Percentiles rank a stretch among this genome's conserved stretches.
Evolutionary conservation across 2,888 invertebrate species (phyloP).

Genomic region (Anticlea derivata): DNA sequence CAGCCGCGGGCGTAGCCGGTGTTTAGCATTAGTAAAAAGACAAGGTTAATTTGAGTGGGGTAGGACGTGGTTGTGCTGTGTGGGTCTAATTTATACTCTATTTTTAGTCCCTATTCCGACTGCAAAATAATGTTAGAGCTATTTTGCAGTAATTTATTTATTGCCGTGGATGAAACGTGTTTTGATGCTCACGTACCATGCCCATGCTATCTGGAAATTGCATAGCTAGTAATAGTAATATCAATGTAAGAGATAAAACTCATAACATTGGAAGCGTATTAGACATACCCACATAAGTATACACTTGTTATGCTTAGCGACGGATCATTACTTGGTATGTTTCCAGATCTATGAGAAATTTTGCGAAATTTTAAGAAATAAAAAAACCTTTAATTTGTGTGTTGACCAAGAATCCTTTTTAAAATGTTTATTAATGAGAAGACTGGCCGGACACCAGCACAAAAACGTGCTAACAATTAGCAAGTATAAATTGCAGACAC

Average conservation of each 20-base stretch:
- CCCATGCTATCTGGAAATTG: too few species aligned
- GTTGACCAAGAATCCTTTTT: constrained; percentile 2
- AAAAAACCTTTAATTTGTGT: neutral
- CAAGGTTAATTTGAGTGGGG: constrained; percentile 18
- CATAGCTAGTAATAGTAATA: too few species aligned
- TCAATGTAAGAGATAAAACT: too few species aligned
- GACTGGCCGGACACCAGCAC: constrained; percentile 3
- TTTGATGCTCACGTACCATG: too few species aligned
- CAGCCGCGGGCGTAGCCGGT: constrained; percentile 20
- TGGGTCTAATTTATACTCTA: constrained; percentile 13
- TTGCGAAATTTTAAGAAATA: too few species aligned
- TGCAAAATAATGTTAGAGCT: constrained; percentile 10
- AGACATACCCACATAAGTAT: too few species aligned
- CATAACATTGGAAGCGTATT: too few species aligned
- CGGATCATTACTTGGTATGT: neutral
- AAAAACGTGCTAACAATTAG: constrained; percentile 20
- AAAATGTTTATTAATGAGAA: too few species aligned
- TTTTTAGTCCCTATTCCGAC: constrained; percentile 7
- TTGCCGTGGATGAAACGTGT: neutral
- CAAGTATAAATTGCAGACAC: constrained; percentile 15
- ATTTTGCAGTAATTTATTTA: constrained; percentile 11
- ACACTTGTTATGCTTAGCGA: too few species aligned
- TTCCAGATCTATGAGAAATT: too few species aligned
- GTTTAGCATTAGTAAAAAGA: constrained; percentile 27
- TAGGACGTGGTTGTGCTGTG: constrained; percentile 21